Percentiles rank a stretch among this genome's conserved stretches.
These are phyloP conservation scores for Pithys albifrons DNA, from an alignment of 2,113 vertebrate genomes.

Conservation along the genomic window DNA sequence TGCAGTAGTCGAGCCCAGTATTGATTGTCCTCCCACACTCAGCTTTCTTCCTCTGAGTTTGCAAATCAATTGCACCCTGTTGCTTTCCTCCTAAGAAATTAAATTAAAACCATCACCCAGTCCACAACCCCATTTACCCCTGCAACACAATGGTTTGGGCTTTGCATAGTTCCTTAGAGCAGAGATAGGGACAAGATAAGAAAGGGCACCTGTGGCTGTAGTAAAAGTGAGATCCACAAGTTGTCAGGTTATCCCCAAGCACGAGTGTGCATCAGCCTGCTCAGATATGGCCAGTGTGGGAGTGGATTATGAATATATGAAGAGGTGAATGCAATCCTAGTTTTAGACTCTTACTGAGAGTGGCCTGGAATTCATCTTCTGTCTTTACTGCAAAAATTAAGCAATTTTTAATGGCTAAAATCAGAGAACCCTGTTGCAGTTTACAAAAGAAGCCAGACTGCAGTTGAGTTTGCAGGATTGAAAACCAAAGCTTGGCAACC, in stretches of 20 bases:
- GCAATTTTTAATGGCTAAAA: not conserved
- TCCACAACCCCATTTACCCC: not conserved
- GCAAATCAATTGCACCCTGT: constrained; percentile 74
- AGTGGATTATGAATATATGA: not conserved
- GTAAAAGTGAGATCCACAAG: not conserved
- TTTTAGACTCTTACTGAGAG: not conserved
- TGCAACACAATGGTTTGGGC: not conserved
- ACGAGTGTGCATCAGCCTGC: fast-evolving
- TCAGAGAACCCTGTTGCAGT: not conserved
- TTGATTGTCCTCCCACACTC: constrained; percentile 74
- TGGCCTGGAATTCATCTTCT: not conserved
- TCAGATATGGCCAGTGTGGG: not conserved
- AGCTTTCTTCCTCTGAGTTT: constrained; percentile 60
- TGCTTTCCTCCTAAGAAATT: constrained; percentile 7
- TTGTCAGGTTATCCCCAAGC: not conserved
- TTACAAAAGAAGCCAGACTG: not conserved
- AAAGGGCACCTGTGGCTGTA: fast-evolving
- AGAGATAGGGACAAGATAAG: not conserved
- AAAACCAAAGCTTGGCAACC: not conserved
- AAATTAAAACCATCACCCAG: not conserved
- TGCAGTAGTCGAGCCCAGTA: constrained; percentile 80
- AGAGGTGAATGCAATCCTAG: not conserved
- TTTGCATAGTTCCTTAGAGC: not conserved
- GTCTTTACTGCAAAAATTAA: not conserved
- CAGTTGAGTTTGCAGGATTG: not conserved